Conservation (phyloP, 2,888 invertebrate genomes). For the Fabriciana adippe region DNA sequence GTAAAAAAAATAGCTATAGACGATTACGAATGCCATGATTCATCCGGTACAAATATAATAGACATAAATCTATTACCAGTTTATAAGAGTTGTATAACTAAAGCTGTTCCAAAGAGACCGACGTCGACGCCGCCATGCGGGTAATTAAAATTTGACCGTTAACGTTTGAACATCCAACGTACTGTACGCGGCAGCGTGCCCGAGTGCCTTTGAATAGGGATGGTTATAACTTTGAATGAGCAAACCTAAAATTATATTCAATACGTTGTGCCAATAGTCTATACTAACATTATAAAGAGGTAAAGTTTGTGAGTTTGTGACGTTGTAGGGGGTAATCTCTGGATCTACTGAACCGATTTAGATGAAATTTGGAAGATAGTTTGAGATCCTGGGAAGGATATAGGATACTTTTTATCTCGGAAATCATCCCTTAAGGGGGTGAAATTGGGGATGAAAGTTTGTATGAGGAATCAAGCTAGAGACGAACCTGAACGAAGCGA, state of each 20-base stretch:
- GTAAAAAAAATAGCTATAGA: too few relatives aligned
- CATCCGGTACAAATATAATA: neutral
- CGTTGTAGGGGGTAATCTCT: too few relatives aligned
- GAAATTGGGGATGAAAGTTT: too few relatives aligned
- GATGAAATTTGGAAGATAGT: too few relatives aligned
- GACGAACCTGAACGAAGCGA: too few relatives aligned
- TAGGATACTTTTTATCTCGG: too few relatives aligned
- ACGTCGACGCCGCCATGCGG: constrained; percentile 21
- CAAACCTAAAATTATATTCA: neutral
- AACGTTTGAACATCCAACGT: constrained; percentile 16
- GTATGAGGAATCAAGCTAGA: too few relatives aligned
- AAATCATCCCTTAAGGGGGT: too few relatives aligned
- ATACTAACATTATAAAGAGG: too few relatives aligned
- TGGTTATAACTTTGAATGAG: neutral
- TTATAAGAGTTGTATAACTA: constrained; percentile 2
- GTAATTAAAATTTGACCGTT: constrained; percentile 32
- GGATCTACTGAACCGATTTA: too few relatives aligned
- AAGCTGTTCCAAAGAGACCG: constrained; percentile 10
- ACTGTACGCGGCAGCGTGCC: neutral
- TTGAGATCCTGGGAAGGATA: too few relatives aligned
- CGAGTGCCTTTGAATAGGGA: constrained; percentile 6
- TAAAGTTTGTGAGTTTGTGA: too few relatives aligned
- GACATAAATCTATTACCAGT: neutral
- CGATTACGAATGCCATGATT: neutral
- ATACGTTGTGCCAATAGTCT: neutral